Conservation (phyloP, 2,113 vertebrate genomes). For the Brachyistius frenatus region DNA sequence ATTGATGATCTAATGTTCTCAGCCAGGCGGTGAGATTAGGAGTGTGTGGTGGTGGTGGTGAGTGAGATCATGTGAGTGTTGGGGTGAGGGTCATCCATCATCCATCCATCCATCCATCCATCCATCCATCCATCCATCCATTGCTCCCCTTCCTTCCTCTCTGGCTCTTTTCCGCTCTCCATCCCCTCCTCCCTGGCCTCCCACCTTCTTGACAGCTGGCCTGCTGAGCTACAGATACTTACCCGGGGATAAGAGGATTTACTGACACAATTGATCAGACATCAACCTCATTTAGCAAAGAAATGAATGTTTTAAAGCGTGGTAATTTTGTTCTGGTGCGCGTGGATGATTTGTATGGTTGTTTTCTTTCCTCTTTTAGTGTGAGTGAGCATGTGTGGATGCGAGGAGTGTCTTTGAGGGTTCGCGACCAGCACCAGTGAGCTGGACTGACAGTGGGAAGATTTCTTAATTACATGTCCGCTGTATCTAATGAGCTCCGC, state of each 20-base stretch:
- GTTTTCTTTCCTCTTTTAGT: not conserved
- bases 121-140: slow-evolving; percentile 45
- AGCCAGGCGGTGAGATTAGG: slow-evolving; percentile 43
- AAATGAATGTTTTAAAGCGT: slow-evolving; percentile 70
- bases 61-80: slow-evolving; percentile 45
- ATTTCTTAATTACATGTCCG: slow-evolving; percentile 73
- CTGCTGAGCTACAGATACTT: slow-evolving; percentile 81
- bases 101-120: slow-evolving; percentile 24
- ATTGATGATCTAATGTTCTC: slow-evolving; percentile 57
- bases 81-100: slow-evolving; percentile 38
- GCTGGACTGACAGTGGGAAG: slow-evolving; percentile 39
- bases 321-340: slow-evolving; percentile 20
- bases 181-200: slow-evolving; percentile 61
- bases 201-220: slow-evolving; percentile 85
- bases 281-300: slow-evolving; percentile 83
- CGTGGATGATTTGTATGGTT: not conserved
- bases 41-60: slow-evolving; percentile 5
- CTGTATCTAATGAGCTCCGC: slow-evolving; percentile 68
- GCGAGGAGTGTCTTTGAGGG: slow-evolving; percentile 14
- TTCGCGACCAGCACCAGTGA: slow-evolving; percentile 1
- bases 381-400: not conserved
- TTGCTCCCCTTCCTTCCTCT: slow-evolving; percentile 33
- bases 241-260: slow-evolving; percentile 82
- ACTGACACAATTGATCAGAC: slow-evolving; percentile 84
- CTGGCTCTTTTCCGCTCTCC: slow-evolving; percentile 27